Conservation (phyloP, 2,113 vertebrate species). For the Pithys albifrons region DNA sequence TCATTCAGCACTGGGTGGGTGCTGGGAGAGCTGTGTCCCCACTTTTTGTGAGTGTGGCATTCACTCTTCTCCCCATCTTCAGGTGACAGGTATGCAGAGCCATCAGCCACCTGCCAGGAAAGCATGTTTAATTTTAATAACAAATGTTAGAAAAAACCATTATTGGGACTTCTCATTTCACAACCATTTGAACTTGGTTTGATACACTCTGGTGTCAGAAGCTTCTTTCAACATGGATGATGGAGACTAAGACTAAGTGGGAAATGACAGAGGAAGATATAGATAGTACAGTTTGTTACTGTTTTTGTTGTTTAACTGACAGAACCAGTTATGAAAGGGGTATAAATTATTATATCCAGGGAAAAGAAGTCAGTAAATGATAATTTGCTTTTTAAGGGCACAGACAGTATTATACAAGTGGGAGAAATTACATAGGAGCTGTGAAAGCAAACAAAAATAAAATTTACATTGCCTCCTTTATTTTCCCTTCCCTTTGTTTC, state of each 20-base stretch:
- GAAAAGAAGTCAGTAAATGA: not conserved
- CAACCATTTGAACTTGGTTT: not conserved
- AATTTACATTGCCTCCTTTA: not conserved
- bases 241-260: not conserved
- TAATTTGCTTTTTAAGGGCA: slow-evolving; percentile 40
- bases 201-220: not conserved
- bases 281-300: not conserved
- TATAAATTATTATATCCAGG: not conserved
- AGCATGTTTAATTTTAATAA: not conserved
- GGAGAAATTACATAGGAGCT: slow-evolving; percentile 21
- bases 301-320: not conserved
- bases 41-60: not conserved
- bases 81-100: not conserved
- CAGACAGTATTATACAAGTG: not conserved
- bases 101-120: not conserved
- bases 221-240: not conserved
- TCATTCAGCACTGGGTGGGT: not conserved
- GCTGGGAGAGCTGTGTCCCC: not conserved
- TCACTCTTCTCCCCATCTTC: not conserved
- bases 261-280: not conserved
- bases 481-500: not conserved
- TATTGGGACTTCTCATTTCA: not conserved
- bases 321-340: not conserved
- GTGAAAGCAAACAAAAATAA: slow-evolving; percentile 15
- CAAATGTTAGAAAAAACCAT: not conserved